Base-by-base conservation (phyloP, 2,113 vertebrate genomes). In the Charadrius vociferus region DNA sequence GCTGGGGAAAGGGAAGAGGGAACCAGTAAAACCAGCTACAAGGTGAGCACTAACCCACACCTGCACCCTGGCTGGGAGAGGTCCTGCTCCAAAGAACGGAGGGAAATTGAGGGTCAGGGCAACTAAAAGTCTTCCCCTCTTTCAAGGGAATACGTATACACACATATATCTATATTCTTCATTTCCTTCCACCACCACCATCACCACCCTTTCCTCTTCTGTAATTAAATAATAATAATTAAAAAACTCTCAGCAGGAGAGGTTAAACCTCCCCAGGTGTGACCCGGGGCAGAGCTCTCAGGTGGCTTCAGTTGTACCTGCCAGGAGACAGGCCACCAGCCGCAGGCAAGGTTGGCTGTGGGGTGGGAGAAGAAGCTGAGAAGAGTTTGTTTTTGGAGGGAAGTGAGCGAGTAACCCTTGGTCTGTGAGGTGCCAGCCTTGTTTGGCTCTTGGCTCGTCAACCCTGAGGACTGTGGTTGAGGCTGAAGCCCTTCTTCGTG, bases 111-210 rank as follows among this genome's bases (percentile, higher is more conserved):
- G 43, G 37, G 30, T 34, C 58, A 30, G 41, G 32, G 24, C 53
- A 84, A 27, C 20, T 63, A 9, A 56, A 56, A 37, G 17, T 47
- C 77, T 37, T 50, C 11, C 21, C 4, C 17, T 59, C 39, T 63
- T 63, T 26, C 45, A 53, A 78, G n/a, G 17, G 29, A 50, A 32
- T 43, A 27, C 9, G 61, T 56, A 26, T 4, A 61, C 20, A n/a
- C 12, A 45, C 0, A 2, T 20, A 22, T 5, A 45, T 39, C 21
- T 16, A 21, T 19, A 50, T 10, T 53, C 12, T 53, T 27, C 6
- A 27, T 89, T 66, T 43, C 37, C 16, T 63, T 68, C 43, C 55
- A 36, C 6, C 6, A 15, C 3, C 15, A 8, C 27, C 10, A 10
- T 36, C 36, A 17, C 29, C 32, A 5, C 6, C 16, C 26, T 12